Evolutionary conservation across 2,113 vertebrate genomes (phyloP).

Genomic region (Apodemus sylvaticus): DNA sequence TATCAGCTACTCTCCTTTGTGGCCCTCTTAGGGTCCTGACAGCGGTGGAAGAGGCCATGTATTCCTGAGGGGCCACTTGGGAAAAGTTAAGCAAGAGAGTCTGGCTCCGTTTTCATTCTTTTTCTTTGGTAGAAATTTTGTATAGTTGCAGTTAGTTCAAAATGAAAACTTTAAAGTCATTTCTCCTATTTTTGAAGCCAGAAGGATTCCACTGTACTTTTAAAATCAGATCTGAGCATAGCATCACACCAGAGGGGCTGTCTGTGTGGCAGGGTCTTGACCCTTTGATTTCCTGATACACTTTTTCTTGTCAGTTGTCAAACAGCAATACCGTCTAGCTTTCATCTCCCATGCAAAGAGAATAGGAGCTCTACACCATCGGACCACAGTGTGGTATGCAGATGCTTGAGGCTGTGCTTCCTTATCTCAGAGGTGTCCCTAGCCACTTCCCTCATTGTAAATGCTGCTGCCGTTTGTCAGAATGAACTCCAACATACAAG

Average conservation of each 20-base stretch:
- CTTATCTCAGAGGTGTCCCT: not conserved
- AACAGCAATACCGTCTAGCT: not conserved
- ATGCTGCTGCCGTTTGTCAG: not conserved
- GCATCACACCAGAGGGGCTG: not conserved
- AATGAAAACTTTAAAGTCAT: not conserved
- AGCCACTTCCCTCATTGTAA: not conserved
- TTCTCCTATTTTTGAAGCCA: constrained; percentile 24
- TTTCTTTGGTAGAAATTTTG: constrained; percentile 24
- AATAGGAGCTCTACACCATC: not conserved
- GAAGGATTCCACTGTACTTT: not conserved
- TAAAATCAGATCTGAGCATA: not conserved
- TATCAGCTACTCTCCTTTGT: not conserved
- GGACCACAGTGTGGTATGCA: not conserved
- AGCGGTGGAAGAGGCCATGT: not conserved
- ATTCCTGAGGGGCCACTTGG: not conserved
- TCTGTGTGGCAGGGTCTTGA: not conserved
- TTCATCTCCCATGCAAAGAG: not conserved
- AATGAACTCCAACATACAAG: not conserved
- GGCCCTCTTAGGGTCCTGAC: not conserved
- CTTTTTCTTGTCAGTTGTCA: not conserved
- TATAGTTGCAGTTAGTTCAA: not conserved
- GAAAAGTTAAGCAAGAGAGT: not conserved
- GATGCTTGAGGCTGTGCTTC: not conserved
- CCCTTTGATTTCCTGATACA: constrained; percentile 23
- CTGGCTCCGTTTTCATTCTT: not conserved